Evolutionary conservation across 64 coral and sea anemone genomes (phyloP), one percentile per base, ranked within the genome.

Genomic region (Montipora foliosa): DNA sequence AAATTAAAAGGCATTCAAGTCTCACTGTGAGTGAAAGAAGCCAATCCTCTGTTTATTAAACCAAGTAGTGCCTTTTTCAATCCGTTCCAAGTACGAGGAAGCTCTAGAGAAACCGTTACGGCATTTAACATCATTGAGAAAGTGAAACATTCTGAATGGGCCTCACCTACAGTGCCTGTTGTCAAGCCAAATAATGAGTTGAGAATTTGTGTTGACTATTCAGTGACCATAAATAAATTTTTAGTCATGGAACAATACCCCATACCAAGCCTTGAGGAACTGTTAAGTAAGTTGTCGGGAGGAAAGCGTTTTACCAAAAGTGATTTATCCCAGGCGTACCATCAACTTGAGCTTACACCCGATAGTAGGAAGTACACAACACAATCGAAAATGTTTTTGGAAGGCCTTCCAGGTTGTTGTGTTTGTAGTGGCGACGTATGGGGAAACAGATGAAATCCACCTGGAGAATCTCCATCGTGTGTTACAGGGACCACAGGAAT

Each of bases 91-190:
- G 37, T 37, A 37, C 37, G 37, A 37, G 37, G 37, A 37, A 37
- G 37, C 37, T 37, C 37, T 37, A 37, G 37, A 37, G 37, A 37
- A 37, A 37, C 37, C 37, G 37, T 37, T 37, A 83, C 81, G 46
- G 64, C 44, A 75, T 82, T 88, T 20, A 67, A 84, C 50, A 87
- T 94, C 24, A 89, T 94, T 7, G 79, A 94, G 67, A 94, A 84
- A 83, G 79, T 83, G 19, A 21, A 90, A 81, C 76, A 80, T 67
- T 91, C 94, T 19, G 94, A 95, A 49, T 95, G 89, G 94, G 94
- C 94, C 64, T 87, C 83, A 57, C 88, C 80, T 87, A 95, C 70
- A 79, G 71, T 87, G 16, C 81, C 94, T 71, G 67, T 91, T 69
- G 13, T 91, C 1, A 87, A 87, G 70, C 88, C 79, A n/a, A 61